Evolutionary conservation across 2,888 invertebrate species (phyloP).

Genomic region (Sminthurinus aureus): DNA sequence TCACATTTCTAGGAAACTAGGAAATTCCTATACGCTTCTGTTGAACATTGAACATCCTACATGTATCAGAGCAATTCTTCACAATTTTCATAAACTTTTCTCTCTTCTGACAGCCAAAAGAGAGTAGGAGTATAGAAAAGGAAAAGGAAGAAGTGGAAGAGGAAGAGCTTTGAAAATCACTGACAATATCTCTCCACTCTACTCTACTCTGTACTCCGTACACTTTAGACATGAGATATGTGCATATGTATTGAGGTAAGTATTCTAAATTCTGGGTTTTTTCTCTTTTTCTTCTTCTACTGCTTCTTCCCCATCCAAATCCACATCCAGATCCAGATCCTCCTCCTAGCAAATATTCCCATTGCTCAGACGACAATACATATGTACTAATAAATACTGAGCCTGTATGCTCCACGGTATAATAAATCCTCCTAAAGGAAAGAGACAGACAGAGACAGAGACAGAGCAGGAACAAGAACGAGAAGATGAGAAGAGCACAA

Average conservation of each 20-base stretch:
- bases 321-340: too few species aligned
- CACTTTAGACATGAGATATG: too few species aligned
- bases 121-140: not conserved
- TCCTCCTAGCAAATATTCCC: not conserved
- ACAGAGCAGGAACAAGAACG: not conserved
- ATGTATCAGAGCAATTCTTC: conserved; percentile 5
- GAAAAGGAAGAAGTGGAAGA: not conserved
- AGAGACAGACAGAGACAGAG: conserved; percentile 8
- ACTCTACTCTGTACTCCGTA: too few species aligned
- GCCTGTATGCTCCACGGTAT: not conserved
- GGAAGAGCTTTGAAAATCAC: conserved; percentile 1
- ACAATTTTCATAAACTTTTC: conserved; percentile 28
- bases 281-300: not conserved
- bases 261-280: too few species aligned
- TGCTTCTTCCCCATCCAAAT: not conserved
- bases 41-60: too few species aligned
- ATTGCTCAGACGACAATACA: too few species aligned
- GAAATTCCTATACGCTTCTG: too few species aligned
- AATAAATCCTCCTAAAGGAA: not conserved
- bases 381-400: not conserved
- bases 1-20: too few species aligned
- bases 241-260: too few species aligned
- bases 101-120: not conserved
- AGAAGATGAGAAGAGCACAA: not conserved
- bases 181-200: not conserved